phyloP scores from a whole-genome alignment of 2,888 invertebrate genomes.

The Busseola fusca region DNA sequence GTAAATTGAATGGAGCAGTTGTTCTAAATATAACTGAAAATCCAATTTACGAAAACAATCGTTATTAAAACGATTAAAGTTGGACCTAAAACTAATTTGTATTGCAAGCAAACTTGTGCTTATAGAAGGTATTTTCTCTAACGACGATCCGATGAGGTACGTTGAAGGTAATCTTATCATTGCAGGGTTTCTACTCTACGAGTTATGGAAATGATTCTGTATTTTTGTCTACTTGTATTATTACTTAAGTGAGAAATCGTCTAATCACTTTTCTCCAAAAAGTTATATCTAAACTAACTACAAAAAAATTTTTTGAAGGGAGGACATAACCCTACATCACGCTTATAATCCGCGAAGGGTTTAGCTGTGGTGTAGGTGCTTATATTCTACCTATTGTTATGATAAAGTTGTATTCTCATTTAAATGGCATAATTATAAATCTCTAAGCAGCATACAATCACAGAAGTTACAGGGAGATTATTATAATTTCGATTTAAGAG shows the following conservation, averaged over 20 bases:
- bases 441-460: not conserved
- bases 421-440: constrained; percentile 1
- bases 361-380: not conserved
- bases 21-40: constrained; percentile 41
- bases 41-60: constrained; percentile 38
- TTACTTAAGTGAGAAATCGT: not conserved
- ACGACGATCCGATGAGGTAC: too few relatives aligned
- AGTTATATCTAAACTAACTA: not conserved
- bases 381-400: not conserved
- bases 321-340: too few relatives aligned
- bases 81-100: constrained; percentile 13
- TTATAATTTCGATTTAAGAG: constrained; percentile 12
- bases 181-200: not conserved
- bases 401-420: not conserved
- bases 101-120: not conserved
- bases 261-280: not conserved
- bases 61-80: constrained; percentile 14
- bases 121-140: not conserved
- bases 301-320: not conserved
- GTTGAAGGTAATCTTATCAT: not conserved
- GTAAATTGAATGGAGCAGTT: constrained; percentile 41
- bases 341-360: too few relatives aligned
- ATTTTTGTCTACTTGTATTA: not conserved
- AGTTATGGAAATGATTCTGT: not conserved
- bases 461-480: constrained; percentile 10